Evolutionary conservation across 1,140 invertebrate genomes (phyloP).

Genomic region (Euura lappo): DNA sequence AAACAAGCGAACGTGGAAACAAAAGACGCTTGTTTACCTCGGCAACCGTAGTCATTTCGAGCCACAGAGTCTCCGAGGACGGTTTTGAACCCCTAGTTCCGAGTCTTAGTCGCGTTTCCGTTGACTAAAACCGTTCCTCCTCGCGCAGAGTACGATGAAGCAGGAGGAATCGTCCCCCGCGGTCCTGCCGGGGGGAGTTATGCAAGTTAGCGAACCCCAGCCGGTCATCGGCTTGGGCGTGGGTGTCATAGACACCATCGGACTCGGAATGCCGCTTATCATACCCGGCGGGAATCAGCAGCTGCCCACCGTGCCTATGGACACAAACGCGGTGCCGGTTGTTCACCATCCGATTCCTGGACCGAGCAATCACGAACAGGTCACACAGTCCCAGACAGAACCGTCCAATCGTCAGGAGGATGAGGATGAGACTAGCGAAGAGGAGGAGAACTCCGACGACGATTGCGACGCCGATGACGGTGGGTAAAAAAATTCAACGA

Average conservation of each 20-base stretch:
- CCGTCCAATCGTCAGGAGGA: slow-evolving; percentile 41
- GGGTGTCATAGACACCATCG: slow-evolving; percentile 54
- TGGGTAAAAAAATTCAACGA: slow-evolving; percentile 23
- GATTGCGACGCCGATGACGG: slow-evolving; percentile 56
- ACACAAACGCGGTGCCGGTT: slow-evolving; percentile 46
- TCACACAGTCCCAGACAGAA: slow-evolving; percentile 44
- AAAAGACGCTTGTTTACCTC: slow-evolving; percentile 15
- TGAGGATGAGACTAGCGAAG: slow-evolving; percentile 52
- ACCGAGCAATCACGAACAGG: slow-evolving; percentile 52
- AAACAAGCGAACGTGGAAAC: slow-evolving; percentile 27
- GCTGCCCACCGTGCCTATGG: slow-evolving; percentile 58
- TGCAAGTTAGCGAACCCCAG: slow-evolving; percentile 41
- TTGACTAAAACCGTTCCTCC: too few relatives aligned
- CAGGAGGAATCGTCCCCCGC: slow-evolving; percentile 38
- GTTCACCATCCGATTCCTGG: slow-evolving; percentile 37
- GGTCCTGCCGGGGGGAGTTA: slow-evolving; percentile 44
- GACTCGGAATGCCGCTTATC: slow-evolving; percentile 51
- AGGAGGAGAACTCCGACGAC: slow-evolving; percentile 57
- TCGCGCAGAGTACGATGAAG: slow-evolving; percentile 50
- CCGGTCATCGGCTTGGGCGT: slow-evolving; percentile 52
- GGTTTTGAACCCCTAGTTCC: background rate
- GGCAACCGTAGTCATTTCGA: slow-evolving; percentile 16
- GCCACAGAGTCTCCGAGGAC: slow-evolving; percentile 12
- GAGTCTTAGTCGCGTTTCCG: too few relatives aligned
- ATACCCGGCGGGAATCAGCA: slow-evolving; percentile 47